phyloP scores from a whole-genome alignment of 2,113 vertebrate species.

The Alaudala cheleensis region DNA sequence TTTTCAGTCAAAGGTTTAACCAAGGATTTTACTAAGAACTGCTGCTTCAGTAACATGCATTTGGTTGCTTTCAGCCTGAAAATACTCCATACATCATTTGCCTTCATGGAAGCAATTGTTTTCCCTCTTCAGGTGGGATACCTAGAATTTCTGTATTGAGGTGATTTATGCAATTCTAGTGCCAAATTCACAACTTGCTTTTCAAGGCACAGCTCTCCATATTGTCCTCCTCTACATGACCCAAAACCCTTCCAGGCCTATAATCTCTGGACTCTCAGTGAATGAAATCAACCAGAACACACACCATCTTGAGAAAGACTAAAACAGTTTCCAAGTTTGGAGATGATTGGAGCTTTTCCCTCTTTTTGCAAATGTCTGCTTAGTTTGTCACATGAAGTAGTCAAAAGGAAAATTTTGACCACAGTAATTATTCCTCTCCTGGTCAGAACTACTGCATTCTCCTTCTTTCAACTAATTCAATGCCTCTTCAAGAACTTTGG shows the following conservation, averaged over 20 bases:
- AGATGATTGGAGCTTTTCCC: background rate
- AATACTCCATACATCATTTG: background rate
- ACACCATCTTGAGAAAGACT: background rate
- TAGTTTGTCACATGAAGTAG: background rate
- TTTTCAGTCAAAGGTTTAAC: background rate
- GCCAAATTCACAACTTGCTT: background rate
- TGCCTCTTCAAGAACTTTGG: background rate
- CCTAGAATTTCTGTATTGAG: background rate
- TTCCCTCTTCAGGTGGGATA: background rate
- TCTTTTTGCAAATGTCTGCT: background rate
- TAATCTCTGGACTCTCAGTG: background rate
- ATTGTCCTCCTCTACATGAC: fast-evolving
- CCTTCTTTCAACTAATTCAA: background rate
- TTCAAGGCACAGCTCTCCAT: background rate
- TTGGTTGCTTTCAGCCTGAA: slow-evolving; percentile 18
- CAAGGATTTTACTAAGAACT: background rate
- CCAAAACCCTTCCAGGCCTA: background rate
- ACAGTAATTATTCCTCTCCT: background rate
- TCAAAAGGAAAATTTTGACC: background rate
- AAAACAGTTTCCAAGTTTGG: background rate
- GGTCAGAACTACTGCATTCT: background rate
- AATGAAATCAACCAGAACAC: background rate
- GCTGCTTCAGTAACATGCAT: background rate
- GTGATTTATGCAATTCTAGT: background rate
- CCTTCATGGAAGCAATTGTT: background rate